These are phyloP conservation scores for Melitaea athalia DNA, from an alignment of 2,888 invertebrate genomes.

Conservation along the genomic window DNA sequence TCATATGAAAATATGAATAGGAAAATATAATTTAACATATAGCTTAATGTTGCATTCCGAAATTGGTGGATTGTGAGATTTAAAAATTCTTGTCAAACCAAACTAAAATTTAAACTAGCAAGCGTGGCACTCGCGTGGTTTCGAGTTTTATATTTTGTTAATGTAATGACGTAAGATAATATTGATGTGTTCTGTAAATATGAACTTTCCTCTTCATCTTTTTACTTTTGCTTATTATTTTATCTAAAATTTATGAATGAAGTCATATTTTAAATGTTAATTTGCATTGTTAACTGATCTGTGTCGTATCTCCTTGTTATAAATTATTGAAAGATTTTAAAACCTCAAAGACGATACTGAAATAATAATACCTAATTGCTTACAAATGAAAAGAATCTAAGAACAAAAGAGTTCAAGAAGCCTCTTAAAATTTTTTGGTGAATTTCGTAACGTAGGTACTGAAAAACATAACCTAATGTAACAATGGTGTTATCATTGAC, in stretches of 20 bases:
- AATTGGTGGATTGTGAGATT: neutral
- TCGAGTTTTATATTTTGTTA: neutral
- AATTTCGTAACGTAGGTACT: too few species aligned
- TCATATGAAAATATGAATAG: neutral
- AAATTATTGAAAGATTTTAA: too few species aligned
- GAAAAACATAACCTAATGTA: neutral
- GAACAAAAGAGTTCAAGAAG: too few species aligned
- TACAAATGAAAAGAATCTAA: too few species aligned
- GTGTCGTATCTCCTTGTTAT: too few species aligned
- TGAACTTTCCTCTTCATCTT: neutral
- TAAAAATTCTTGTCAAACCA: slow-evolving; percentile 1
- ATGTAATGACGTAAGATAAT: slow-evolving; percentile 12
- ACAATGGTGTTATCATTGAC: neutral
- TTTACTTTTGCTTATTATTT: neutral
- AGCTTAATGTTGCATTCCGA: neutral
- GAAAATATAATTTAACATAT: neutral
- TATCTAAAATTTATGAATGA: neutral
- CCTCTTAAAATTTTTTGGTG: too few species aligned
- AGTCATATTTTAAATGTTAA: neutral
- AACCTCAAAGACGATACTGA: too few species aligned
- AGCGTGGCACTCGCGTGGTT: slow-evolving; percentile 8
- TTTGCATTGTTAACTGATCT: neutral
- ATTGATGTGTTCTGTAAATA: slow-evolving; percentile 5
- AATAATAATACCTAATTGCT: too few species aligned
- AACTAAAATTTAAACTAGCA: neutral